A percentile compares a stretch with the other conserved stretches of the same genome.
Conservation (phyloP, 2,113 vertebrate genomes). For the Phyllopteryx taeniolatus region DNA sequence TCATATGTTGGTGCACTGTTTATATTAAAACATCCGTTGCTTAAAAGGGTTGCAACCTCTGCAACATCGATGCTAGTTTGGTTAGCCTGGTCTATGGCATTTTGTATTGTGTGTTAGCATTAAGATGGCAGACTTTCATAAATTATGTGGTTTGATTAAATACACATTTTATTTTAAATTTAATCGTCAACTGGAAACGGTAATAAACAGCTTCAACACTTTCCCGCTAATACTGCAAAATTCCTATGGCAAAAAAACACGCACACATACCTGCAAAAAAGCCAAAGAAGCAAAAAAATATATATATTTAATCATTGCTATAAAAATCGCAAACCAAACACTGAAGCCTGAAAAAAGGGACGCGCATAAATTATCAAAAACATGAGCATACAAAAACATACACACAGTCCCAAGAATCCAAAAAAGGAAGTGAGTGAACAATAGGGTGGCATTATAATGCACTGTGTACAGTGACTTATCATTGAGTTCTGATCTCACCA, state of each 20-base stretch:
- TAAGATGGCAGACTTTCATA: too few relatives aligned
- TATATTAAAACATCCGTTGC: too few relatives aligned
- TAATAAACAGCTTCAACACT: not conserved
- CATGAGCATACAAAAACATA: not conserved
- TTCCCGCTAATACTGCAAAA: not conserved
- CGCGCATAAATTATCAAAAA: not conserved
- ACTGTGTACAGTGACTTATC: constrained; percentile 5
- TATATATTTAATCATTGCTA: not conserved
- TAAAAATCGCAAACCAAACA: not conserved
- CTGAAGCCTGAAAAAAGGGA: not conserved
- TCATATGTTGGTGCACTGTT: too few relatives aligned
- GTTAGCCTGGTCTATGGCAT: too few relatives aligned
- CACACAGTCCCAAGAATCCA: constrained; percentile 7
- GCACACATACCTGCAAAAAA: not conserved
- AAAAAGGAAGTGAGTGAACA: constrained; percentile 59
- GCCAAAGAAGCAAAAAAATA: not conserved
- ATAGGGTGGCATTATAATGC: constrained; percentile 24
- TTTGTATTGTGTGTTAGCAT: too few relatives aligned
- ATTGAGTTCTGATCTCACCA: constrained; percentile 10
- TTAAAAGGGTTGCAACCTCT: too few relatives aligned
- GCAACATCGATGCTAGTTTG: too few relatives aligned
- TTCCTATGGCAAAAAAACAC: not conserved
- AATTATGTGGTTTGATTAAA: too few relatives aligned
- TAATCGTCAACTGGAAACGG: too few relatives aligned
- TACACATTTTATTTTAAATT: too few relatives aligned